These are phyloP conservation scores for Tetranychus cinnabarinus DNA, from an alignment of 1,140 invertebrate genomes.

Conservation along the genomic window DNA sequence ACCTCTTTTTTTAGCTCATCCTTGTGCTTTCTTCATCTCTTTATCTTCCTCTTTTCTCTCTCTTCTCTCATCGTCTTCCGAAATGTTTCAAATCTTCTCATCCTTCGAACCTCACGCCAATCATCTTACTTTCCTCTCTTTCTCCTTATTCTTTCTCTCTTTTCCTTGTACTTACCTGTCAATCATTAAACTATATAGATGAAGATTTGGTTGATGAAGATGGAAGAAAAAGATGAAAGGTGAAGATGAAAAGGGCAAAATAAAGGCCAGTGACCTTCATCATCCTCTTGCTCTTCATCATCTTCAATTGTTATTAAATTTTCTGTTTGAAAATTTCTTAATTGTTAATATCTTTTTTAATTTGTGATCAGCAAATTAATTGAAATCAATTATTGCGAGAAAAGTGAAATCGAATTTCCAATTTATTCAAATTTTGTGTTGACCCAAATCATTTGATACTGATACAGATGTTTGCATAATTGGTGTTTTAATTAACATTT, in stretches of 20 bases:
- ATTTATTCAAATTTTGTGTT: no score
- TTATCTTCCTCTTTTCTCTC: background rate
- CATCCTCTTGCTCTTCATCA: background rate
- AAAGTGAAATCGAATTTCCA: no score
- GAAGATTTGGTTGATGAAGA: background rate
- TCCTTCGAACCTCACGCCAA: background rate
- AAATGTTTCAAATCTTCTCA: background rate
- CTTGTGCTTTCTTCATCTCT: background rate
- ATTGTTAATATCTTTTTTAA: no score
- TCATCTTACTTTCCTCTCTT: background rate
- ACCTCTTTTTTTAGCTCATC: background rate
- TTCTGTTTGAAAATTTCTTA: no score
- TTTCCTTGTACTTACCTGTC: background rate
- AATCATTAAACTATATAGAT: constrained; percentile 5
- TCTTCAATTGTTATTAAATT: no score
- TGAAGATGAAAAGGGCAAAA: background rate
- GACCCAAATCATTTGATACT: no score
- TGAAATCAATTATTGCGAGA: no score
- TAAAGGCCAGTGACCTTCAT: constrained; percentile 1
- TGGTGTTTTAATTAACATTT: no score
- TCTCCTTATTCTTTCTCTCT: background rate
- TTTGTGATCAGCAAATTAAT: no score
- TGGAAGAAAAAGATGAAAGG: no score
- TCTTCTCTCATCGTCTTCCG: background rate
- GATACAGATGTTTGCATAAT: no score